Conservation (phyloP, 2,113 vertebrate species). For the Erythrocercus mccallii region DNA sequence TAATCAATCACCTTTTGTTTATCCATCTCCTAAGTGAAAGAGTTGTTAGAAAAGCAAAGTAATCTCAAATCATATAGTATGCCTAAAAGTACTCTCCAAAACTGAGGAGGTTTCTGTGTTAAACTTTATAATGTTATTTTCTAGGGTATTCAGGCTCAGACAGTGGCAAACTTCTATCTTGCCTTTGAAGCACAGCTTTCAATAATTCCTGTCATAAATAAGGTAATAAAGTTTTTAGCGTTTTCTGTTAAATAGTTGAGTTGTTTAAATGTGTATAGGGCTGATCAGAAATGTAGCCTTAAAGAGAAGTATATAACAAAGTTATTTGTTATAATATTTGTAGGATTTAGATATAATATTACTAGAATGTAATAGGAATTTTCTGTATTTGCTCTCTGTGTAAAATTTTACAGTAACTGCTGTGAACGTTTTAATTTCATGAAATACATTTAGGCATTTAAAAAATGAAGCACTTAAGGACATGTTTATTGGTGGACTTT, state of each 20-base stretch:
- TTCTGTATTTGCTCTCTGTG: not conserved
- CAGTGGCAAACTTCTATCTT: conserved; percentile 95
- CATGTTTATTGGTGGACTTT: not conserved
- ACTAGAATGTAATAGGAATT: not conserved
- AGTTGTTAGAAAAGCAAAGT: not conserved
- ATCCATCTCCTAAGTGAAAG: not conserved
- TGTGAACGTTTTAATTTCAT: not conserved
- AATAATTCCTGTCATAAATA: conserved; percentile 95
- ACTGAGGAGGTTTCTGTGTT: not conserved
- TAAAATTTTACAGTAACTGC: not conserved
- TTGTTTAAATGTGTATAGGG: not conserved
- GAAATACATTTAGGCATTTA: not conserved
- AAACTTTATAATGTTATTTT: conserved; percentile 12
- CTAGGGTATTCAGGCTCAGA: conserved; percentile 97
- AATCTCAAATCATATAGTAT: not conserved
- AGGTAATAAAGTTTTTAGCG: conserved; percentile 73
- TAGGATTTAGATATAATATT: not conserved
- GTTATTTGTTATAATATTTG: not conserved
- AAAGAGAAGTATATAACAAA: not conserved
- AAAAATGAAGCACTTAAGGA: not conserved
- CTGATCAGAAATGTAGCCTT: not conserved
- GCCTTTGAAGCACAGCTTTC: conserved; percentile 94
- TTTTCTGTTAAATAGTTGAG: not conserved
- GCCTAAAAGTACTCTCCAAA: not conserved
- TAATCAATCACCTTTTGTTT: not conserved